phyloP scores from a whole-genome alignment of 1,140 invertebrate genomes.

The Latrodectus geometricus region DNA sequence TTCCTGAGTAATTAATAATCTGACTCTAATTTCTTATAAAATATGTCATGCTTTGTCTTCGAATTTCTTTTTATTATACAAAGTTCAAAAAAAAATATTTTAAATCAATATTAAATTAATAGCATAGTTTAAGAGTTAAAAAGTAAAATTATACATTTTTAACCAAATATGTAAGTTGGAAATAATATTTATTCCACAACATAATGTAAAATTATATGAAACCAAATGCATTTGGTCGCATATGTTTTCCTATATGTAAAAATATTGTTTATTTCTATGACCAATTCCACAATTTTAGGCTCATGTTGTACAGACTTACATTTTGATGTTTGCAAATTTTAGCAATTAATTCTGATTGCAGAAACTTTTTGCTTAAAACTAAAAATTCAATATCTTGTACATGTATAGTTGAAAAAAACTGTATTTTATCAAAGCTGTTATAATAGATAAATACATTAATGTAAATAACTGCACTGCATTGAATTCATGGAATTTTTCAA shows the following conservation, averaged over 20 bases:
- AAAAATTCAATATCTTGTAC: constrained; percentile 29
- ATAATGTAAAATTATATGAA: background rate
- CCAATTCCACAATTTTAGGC: background rate
- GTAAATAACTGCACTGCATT: constrained; percentile 50
- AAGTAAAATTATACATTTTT: background rate
- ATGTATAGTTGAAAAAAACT: constrained; percentile 50
- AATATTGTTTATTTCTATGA: background rate
- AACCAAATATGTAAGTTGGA: background rate
- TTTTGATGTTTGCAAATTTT: constrained; percentile 50
- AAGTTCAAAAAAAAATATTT: too few species aligned
- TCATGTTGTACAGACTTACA: constrained; percentile 38
- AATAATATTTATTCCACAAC: background rate
- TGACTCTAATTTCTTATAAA: too few species aligned
- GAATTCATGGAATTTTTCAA: constrained; percentile 13
- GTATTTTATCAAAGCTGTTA: constrained; percentile 60
- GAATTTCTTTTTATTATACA: too few species aligned
- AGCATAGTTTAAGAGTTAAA: background rate
- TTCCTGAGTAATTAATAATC: too few species aligned
- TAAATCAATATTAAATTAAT: too few species aligned
- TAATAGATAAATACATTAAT: constrained; percentile 56
- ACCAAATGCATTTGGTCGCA: background rate
- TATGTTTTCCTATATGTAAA: background rate
- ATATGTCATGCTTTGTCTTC: too few species aligned
- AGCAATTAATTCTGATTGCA: constrained; percentile 17
- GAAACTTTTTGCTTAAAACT: constrained; percentile 25